phyloP scores from a whole-genome alignment of 23 tunicate species.

The Trididemnum nubilum region DNA sequence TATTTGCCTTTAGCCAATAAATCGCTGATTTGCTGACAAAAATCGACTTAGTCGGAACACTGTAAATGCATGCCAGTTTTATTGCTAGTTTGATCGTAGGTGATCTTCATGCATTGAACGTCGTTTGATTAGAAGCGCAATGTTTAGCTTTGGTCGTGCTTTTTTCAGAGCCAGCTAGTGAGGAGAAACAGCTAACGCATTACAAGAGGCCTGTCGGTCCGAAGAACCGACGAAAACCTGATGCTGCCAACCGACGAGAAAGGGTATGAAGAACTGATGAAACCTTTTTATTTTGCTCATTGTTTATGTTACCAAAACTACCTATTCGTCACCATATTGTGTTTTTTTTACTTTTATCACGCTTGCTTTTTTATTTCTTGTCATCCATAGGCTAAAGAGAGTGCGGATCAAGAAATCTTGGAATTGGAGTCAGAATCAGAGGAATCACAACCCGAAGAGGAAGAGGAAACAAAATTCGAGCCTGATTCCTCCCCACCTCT shows the following conservation, averaged over 20 bases:
- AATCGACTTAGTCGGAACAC: no score
- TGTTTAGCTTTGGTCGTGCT: no score
- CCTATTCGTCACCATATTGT: background rate
- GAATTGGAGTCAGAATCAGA: background rate
- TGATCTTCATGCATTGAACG: no score
- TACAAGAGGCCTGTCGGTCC: conserved; percentile 86
- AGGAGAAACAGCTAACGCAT: conserved; percentile 49
- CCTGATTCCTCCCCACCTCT: conserved; percentile 8
- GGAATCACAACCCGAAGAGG: conserved; percentile 31
- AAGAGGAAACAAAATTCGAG: background rate
- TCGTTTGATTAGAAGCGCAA: no score
- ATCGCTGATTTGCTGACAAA: no score
- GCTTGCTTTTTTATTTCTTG: background rate
- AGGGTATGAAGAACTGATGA: conserved; percentile 45
- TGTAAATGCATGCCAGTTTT: no score
- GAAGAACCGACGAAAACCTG: conserved; percentile 72
- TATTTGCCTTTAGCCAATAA: no score
- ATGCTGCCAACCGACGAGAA: conserved; percentile 57
- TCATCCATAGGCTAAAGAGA: conserved; percentile 42
- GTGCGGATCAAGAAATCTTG: conserved; percentile 17
- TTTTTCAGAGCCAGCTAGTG: background rate
- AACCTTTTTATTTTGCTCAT: background rate
- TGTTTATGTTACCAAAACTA: no score
- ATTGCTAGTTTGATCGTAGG: no score
- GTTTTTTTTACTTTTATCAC: background rate